These are phyloP conservation scores for Cotesia vestalis DNA, from an alignment of 1,140 invertebrate genomes.

Conservation along the genomic window DNA sequence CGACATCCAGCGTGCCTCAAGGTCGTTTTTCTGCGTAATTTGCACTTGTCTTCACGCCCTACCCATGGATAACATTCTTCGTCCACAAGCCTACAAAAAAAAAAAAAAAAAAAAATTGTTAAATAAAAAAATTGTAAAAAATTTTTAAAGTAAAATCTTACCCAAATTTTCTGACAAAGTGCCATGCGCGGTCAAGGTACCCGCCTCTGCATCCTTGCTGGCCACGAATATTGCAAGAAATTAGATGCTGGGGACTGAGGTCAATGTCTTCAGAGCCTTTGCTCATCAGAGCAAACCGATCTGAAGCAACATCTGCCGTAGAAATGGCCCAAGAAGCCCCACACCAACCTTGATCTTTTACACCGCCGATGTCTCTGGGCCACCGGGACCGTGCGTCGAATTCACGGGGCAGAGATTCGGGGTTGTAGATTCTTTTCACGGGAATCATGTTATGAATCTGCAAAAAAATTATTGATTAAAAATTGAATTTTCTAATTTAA, in stretches of 20 bases:
- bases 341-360: slow-evolving; percentile 91
- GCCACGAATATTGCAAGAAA: slow-evolving; percentile 82
- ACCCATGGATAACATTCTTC: slow-evolving; percentile 84
- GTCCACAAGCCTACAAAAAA: slow-evolving; percentile 74
- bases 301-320: slow-evolving; percentile 81
- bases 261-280: slow-evolving; percentile 75
- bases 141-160: slow-evolving; percentile 56
- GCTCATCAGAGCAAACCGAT: slow-evolving; percentile 84
- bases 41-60: slow-evolving; percentile 71
- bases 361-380: slow-evolving; percentile 74
- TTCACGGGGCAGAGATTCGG: slow-evolving; percentile 67
- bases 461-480: slow-evolving; percentile 63
- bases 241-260: slow-evolving; percentile 84
- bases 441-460: slow-evolving; percentile 77
- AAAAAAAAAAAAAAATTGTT: slow-evolving; percentile 8
- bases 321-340: slow-evolving; percentile 93
- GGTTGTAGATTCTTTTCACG: slow-evolving; percentile 71
- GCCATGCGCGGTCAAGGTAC: slow-evolving; percentile 90
- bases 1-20: slow-evolving; percentile 68
- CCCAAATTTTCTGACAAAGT: slow-evolving; percentile 85
- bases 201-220: slow-evolving; percentile 88
- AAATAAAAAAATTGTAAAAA: background rate
- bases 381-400: slow-evolving; percentile 83
- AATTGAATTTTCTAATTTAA: background rate
- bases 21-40: slow-evolving; percentile 64